Conservation (phyloP, 2,888 invertebrate species). For the Steromphala cineraria region DNA sequence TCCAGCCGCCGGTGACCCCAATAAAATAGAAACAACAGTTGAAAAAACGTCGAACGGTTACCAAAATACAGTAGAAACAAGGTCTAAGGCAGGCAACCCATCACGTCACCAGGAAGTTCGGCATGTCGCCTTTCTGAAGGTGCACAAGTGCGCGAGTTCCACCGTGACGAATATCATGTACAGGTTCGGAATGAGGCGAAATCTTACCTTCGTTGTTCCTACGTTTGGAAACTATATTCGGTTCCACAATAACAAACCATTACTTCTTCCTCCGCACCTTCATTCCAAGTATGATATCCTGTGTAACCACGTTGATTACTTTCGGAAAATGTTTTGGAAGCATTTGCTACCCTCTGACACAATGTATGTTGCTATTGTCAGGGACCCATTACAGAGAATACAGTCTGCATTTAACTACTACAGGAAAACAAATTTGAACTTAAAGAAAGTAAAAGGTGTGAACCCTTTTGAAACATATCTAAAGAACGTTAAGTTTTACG, state of each 20-base stretch:
- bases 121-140: slow-evolving; percentile 52
- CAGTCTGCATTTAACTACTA: slow-evolving; percentile 49
- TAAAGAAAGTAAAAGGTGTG: slow-evolving; percentile 7
- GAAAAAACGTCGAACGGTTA: no score
- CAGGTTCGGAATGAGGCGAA: slow-evolving; percentile 41
- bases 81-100: no score
- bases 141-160: slow-evolving; percentile 52
- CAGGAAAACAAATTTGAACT: no score
- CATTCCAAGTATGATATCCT: background rate
- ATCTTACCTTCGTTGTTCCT: slow-evolving; percentile 47
- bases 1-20: no score
- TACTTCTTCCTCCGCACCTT: background rate
- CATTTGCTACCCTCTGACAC: no score
- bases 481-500: slow-evolving; percentile 40
- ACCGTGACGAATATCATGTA: slow-evolving; percentile 49
- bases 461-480: slow-evolving; percentile 43
- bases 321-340: no score
- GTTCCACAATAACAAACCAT: background rate
- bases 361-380: slow-evolving; percentile 47
- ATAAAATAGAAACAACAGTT: no score
- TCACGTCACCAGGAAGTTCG: slow-evolving; percentile 38
- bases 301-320: no score
- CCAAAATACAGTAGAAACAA: no score
- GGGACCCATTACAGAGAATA: slow-evolving; percentile 52
- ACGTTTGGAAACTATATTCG: slow-evolving; percentile 39